phyloP scores from a whole-genome alignment of 2,888 invertebrate species.

The Acrobasis consociella region DNA sequence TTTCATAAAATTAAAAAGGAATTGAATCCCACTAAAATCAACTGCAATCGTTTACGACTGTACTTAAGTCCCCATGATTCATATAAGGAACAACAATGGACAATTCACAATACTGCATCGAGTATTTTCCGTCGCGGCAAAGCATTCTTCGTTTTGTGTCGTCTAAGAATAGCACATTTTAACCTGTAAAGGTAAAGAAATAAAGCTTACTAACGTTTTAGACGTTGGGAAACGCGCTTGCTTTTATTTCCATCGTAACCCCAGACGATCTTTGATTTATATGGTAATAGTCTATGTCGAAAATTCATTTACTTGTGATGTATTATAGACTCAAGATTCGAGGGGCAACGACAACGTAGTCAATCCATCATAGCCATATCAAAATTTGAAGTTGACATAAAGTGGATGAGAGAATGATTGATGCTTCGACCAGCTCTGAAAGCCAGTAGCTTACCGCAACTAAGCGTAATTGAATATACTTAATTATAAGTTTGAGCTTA shows the following conservation, averaged over 20 bases:
- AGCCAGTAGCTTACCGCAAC: conserved; percentile 52
- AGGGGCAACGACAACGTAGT: conserved; percentile 51
- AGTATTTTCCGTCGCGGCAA: conserved; percentile 60
- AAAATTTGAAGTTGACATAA: conserved; percentile 79
- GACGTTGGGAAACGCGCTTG: conserved; percentile 47
- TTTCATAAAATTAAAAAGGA: not conserved
- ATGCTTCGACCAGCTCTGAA: conserved; percentile 62
- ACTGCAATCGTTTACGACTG: not conserved
- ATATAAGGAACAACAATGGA: conserved; percentile 59
- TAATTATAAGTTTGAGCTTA: conserved; percentile 26
- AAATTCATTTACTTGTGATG: conserved; percentile 23
- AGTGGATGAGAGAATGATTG: conserved; percentile 80
- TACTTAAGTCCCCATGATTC: conserved; percentile 31
- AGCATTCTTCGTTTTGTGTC: conserved; percentile 68
- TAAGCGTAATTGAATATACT: conserved; percentile 54
- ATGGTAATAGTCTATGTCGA: conserved; percentile 45
- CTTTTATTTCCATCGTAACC: conserved; percentile 45
- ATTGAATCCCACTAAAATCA: not conserved
- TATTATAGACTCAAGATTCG: conserved; percentile 34
- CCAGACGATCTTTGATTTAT: conserved; percentile 59
- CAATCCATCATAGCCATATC: conserved; percentile 74
- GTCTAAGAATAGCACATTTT: conserved; percentile 35
- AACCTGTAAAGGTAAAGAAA: not conserved
- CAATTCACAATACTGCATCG: conserved; percentile 59
- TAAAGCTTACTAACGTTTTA: conserved; percentile 35